Evolutionary conservation across 1,140 invertebrate genomes (phyloP), one percentile per base, ranked within the genome.

Genomic region (Luehdorfia chinensis): DNA sequence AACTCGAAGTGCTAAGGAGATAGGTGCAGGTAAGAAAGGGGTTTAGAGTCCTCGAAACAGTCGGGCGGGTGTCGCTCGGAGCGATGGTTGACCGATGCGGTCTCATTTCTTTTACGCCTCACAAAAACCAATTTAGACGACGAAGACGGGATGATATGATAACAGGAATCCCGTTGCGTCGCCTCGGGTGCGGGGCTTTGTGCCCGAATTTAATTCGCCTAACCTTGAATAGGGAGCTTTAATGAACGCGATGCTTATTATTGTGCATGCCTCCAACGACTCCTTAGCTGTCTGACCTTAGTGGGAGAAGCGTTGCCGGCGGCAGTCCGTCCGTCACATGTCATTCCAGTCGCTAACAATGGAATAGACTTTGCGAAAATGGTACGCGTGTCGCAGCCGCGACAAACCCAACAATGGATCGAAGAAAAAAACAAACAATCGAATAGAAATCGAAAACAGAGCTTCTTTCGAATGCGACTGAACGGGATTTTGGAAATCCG

Each of bases 401-500:
- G 62, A 63, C 66, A 59, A 50, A 60, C 51, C 47, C 58, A 74
- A 85, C 81, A 85, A 85, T 84, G 77, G 70, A 46, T 36, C 56
- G 54, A 43, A 86, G 80, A 86, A 84, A 86, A 78, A 85, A 84
- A 84, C 81, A 85, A 85, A 85, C 83, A 83, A 79, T 78, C 72
- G 59, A 73, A 85, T 85, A 83, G 81, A 85, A 84, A 85, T 81
- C 79, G 77, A 85, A 84, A 84, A 84, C 76, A 71, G 71, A 78
- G 68, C 67, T 70, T 78, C 70, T 80, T 83, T 76, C 69, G 59
- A 68, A 71, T 70, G 71, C 77, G 64, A 71, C 66, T 30, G 56
- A 84, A 85, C 81, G 81, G 81, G 79, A 86, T 83, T 86, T 86
- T 80, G 79, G 76, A 81, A 77, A 86, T 86, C 79, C 77, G 83